Evolutionary conservation across 1,140 invertebrate genomes (phyloP).

Genomic region (Grapholita molesta): DNA sequence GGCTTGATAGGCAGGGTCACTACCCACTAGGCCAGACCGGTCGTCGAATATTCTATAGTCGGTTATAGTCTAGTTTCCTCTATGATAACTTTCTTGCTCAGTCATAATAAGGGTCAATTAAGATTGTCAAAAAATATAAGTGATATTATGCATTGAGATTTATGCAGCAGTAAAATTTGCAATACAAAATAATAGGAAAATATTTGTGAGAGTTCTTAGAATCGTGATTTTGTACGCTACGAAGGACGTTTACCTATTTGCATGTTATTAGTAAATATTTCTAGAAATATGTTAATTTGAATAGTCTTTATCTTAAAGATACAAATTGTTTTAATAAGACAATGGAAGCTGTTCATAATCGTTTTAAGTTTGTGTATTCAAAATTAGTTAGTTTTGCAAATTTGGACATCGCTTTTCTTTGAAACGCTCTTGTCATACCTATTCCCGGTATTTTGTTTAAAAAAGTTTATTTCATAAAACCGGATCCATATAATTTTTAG

Average conservation of each 20-base stretch:
- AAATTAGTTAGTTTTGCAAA: neutral
- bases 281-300: neutral
- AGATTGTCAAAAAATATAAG: no score
- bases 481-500: no score
- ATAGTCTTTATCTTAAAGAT: neutral
- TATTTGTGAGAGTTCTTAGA: neutral
- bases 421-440: neutral
- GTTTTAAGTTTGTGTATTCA: neutral
- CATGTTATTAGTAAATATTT: slow-evolving; percentile 14
- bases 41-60: no score
- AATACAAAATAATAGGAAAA: neutral
- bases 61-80: no score
- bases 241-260: neutral
- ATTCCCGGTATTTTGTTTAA: slow-evolving; percentile 2
- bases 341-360: neutral
- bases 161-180: no score
- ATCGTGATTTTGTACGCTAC: neutral
- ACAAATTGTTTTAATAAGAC: neutral
- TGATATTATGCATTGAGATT: no score
- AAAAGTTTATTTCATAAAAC: no score
- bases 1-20: no score
- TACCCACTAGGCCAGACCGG: no score
- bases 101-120: no score
- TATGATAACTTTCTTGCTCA: no score
- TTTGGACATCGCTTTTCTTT: neutral